Conservation (phyloP, 92 coral and sea anemone species). For the Plumapathes pennacea region DNA sequence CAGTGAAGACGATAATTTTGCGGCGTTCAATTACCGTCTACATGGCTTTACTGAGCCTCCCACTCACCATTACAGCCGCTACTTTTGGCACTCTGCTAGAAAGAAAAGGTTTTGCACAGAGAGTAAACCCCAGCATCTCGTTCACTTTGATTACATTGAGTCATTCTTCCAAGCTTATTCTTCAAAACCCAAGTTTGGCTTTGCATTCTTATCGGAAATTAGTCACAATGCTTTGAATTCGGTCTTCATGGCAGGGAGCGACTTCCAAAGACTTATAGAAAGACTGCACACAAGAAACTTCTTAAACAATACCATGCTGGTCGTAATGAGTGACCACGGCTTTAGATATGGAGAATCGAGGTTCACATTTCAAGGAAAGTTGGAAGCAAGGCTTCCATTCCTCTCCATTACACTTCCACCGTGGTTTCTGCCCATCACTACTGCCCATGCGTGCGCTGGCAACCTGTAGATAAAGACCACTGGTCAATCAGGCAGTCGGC, state of each 20-base stretch:
- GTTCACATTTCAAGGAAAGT: slow-evolving; percentile 73
- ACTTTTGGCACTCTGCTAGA: slow-evolving; percentile 82
- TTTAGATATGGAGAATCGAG: slow-evolving; percentile 79
- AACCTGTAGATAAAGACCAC: slow-evolving; percentile 52
- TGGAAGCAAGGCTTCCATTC: slow-evolving; percentile 90
- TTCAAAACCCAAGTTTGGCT: slow-evolving; percentile 74
- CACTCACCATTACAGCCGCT: slow-evolving; percentile 80
- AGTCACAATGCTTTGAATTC: slow-evolving; percentile 63
- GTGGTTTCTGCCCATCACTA: slow-evolving; percentile 81
- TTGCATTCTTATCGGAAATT: slow-evolving; percentile 69
- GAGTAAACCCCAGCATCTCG: slow-evolving; percentile 71
- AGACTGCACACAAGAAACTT: slow-evolving; percentile 36
- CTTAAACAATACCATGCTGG: slow-evolving; percentile 67
- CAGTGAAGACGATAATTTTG: slow-evolving; percentile 52
- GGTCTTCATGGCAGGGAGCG: slow-evolving; percentile 35
- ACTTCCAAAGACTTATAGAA: slow-evolving; percentile 56
- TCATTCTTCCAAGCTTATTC: slow-evolving; percentile 78
- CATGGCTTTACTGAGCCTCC: slow-evolving; percentile 90
- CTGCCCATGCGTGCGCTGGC: slow-evolving; percentile 88
- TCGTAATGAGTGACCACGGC: slow-evolving; percentile 88
- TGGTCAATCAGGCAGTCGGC: slow-evolving; percentile 60
- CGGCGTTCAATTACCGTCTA: slow-evolving; percentile 75
- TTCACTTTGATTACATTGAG: slow-evolving; percentile 85
- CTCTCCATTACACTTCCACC: slow-evolving; percentile 80
- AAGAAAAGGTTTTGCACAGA: slow-evolving; percentile 61